Evolutionary conservation across 92 coral and sea anemone genomes (phyloP), one percentile per base, ranked within the genome.

Genomic region (Epizoanthus rinbou): DNA sequence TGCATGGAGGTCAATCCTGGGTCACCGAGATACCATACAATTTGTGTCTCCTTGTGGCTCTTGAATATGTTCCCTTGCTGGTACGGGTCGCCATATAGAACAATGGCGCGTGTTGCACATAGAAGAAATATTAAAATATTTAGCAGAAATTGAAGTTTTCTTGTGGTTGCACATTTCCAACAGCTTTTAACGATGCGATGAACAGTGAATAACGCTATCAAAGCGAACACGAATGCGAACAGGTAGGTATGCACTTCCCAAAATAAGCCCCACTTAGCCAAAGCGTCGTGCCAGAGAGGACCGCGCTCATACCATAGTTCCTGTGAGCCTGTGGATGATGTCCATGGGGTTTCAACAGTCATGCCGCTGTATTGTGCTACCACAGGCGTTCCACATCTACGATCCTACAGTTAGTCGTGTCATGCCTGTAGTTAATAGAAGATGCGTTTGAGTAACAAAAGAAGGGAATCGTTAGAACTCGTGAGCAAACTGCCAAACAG

Each of bases 21-120:
- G 16, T 78, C 82, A 21, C 71, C 71, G 11, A 78, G 57, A 52
- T 78, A 62, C 82, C 82, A 78, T 79, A 75, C 73, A 22, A 57
- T 67, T 79, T 50, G 82, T 43, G 84, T 87, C 69, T 57, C 79
- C 31, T 28, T 83, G 84, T 22, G 90, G 43, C 68, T 84, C 57
- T 37, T 75, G 81, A 67, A 57, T 37, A 69, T 43, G 45, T 41
- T 87, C 69, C 90, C 87, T 78, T 78, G 82, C 16, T 60, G 82
- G 15, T 78, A 78, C 6, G 82, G 82, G 18, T 78, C 82, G 82
- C 59, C 58, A n/a, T 60, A 78, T 16, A 78, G 70, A 63, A 78
- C 23, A 63, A 78, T 60, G 23, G 71, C 82, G 16, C 82, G 82
- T 22, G 82, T 22, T 18, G 37, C 17, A 16, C 82, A 39, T 1